Evolutionary conservation across 1,140 invertebrate genomes (phyloP).

Genomic region (Portunus trituberculatus): DNA sequence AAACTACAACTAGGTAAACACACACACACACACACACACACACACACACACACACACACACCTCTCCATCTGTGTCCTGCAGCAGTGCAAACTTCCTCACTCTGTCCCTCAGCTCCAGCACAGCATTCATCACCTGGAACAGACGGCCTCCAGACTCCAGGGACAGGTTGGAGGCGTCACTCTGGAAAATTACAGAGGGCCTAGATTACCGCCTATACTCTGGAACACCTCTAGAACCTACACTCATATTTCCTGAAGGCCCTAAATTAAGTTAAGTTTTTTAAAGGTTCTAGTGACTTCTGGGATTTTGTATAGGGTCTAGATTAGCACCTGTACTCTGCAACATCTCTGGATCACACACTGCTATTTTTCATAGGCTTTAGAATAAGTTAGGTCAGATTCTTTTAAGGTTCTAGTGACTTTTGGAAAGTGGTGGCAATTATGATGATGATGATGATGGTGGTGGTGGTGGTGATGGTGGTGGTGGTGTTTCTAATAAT

Average conservation of each 20-base stretch:
- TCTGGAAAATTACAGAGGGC: not conserved
- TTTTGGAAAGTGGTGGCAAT: not conserved
- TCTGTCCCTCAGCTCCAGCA: constrained; percentile 37
- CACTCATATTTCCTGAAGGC: too few relatives aligned
- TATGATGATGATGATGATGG: not conserved
- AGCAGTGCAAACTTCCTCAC: constrained; percentile 48
- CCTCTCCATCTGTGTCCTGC: constrained; percentile 17
- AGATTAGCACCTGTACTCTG: too few relatives aligned
- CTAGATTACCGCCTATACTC: too few relatives aligned
- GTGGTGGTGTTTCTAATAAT: not conserved
- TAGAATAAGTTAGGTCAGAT: too few relatives aligned
- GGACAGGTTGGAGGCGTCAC: constrained; percentile 49
- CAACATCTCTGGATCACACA: too few relatives aligned
- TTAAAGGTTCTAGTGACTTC: too few relatives aligned
- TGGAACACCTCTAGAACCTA: too few relatives aligned
- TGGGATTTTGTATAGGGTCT: too few relatives aligned
- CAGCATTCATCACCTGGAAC: constrained; percentile 56
- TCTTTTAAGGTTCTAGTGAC: too few relatives aligned
- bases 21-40: not conserved
- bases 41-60: constrained; percentile 26
- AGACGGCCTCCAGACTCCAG: constrained; percentile 58
- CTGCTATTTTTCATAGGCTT: too few relatives aligned
- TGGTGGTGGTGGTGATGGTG: not conserved
- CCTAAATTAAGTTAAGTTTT: too few relatives aligned
- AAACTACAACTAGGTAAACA: not conserved